Conservation (phyloP, 92 coral and sea anemone species). For the Umimayanthus chanpuru region DNA sequence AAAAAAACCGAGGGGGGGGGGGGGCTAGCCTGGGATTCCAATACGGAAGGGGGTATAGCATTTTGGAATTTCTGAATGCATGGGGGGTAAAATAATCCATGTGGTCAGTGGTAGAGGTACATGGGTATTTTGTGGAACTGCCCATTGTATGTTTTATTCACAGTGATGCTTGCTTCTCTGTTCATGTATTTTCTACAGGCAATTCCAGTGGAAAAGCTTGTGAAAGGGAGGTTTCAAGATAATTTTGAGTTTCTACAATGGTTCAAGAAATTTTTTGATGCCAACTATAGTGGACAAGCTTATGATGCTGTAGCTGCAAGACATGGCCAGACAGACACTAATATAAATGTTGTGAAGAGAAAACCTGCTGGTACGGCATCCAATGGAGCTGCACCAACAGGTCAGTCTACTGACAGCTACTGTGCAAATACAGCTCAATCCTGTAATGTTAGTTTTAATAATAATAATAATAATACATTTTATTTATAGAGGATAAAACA, state of each 20-base stretch:
- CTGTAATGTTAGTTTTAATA: too few species aligned
- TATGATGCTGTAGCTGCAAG: constrained; percentile 90
- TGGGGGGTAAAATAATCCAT: too few species aligned
- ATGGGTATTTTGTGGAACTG: too few species aligned
- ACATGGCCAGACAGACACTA: constrained; percentile 75
- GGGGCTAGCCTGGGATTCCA: too few species aligned
- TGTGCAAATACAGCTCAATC: too few species aligned
- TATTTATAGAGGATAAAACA: too few species aligned
- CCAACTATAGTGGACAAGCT: constrained; percentile 88
- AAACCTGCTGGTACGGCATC: constrained; percentile 57
- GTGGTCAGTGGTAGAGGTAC: too few species aligned
- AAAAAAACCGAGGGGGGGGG: too few species aligned
- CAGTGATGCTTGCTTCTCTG: background rate
- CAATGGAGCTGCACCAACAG: constrained; percentile 36
- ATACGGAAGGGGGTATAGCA: too few species aligned
- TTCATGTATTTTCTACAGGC: constrained; percentile 41
- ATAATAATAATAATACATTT: too few species aligned
- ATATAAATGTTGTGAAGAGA: constrained; percentile 54
- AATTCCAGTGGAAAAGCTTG: constrained; percentile 88
- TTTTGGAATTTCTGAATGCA: too few species aligned
- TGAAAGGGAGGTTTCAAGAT: constrained; percentile 97
- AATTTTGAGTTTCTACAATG: constrained; percentile 99
- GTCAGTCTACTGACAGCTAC: background rate
- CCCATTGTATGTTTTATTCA: too few species aligned
- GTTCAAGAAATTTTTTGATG: constrained; percentile 99